Base-by-base conservation (phyloP, 2,113 vertebrate species). In the Callospermophilus lateralis region DNA sequence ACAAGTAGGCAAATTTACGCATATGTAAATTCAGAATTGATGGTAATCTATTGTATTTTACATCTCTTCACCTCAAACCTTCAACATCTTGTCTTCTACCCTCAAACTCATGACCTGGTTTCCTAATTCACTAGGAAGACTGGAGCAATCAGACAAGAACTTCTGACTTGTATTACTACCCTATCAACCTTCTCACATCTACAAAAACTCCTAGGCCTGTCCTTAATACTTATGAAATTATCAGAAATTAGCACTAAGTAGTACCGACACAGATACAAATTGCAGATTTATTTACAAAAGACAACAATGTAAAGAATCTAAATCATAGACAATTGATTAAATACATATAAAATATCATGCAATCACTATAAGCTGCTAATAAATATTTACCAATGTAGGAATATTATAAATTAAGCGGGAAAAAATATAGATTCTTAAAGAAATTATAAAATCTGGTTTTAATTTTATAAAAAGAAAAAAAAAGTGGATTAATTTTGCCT, bases 211-310 rank as follows among this genome's bases (percentile, higher is more conserved):
- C 61, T 91, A 15, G 12, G 28, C 61, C 30, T 42, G 16, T 51
- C 73, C 22, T 45, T 93, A 42, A 90, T 76, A 63, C 11, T 58
- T n/a, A 67, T 39, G 55, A 93, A 80, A 90, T 77, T 74, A 92
- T 42, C 48, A 93, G 61, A 92, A 55, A n/a, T 48, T 45, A 88
- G 53, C 39, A 81, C 10, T 39, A n/a, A 85, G 32, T 88, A 37
- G 53, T 24, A 70, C 61, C 81, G 55, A 32, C 4, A 37, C 73
- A 19, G 19, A 48, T 85, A 92, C 80, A 70, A 68, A 89, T 78
- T 39, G 9, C 32, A 67, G 53, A 55, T 53, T n/a, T 11, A 61
- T 81, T 73, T 63, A 26, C n/a, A 58, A 93, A 84, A 84, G 20
- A 15, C 76, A 96, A 45, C 13, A 67, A 55, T 15, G 84, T 26